phyloP scores from a whole-genome alignment of 2,888 invertebrate species.

The Mimachlamys varia region DNA sequence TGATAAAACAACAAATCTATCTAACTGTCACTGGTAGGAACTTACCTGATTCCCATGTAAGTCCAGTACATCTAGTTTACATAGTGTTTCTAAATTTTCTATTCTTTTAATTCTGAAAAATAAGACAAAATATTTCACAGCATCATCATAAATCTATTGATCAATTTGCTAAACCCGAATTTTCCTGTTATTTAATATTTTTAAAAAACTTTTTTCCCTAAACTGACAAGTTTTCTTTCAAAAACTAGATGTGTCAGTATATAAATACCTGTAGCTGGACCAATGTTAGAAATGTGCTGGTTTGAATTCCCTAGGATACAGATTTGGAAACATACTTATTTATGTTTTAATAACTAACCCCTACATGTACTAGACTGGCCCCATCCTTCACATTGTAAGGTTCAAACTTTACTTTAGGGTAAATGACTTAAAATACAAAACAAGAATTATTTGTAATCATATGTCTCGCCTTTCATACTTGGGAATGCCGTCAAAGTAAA shows the following conservation, averaged over 20 bases:
- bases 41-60: slow-evolving; percentile 90
- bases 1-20: too few species aligned
- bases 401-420: too few species aligned
- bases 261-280: neutral
- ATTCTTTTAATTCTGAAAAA: slow-evolving; percentile 89
- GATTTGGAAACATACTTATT: too few species aligned
- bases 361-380: neutral
- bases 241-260: neutral
- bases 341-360: neutral
- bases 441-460: too few species aligned
- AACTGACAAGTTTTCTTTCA: too few species aligned
- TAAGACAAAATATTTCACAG: slow-evolving; percentile 57
- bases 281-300: neutral
- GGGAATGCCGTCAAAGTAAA: too few species aligned
- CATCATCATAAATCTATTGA: neutral
- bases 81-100: slow-evolving; percentile 87
- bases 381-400: too few species aligned
- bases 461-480: too few species aligned
- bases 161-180: too few species aligned
- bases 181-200: too few species aligned
- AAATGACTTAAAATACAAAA: neutral
- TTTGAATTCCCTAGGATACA: neutral
- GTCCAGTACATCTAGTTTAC: slow-evolving; percentile 94
- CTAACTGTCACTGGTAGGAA: neutral
- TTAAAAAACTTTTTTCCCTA: too few species aligned